Conservation (phyloP, 2,888 invertebrate genomes). For the Sericinus montela region DNA sequence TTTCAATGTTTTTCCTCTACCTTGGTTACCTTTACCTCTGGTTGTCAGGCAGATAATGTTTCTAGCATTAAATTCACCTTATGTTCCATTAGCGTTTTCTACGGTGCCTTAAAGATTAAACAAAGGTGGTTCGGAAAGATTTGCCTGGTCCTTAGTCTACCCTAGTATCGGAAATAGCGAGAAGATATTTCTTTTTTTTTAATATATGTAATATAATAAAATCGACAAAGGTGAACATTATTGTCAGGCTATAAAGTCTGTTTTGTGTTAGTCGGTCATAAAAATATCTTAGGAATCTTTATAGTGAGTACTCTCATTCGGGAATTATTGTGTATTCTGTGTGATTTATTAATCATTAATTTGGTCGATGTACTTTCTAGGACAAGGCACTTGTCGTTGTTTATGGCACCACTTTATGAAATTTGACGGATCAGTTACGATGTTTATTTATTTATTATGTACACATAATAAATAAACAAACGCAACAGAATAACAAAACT, state of each 20-base stretch:
- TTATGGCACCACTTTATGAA: not conserved
- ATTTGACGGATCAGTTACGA: not conserved
- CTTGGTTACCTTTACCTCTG: too few species aligned
- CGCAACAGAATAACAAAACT: too few species aligned
- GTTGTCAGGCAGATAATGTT: too few species aligned
- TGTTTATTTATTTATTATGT: not conserved
- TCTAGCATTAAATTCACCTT: too few species aligned
- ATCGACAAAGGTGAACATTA: not conserved
- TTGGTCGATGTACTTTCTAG: not conserved
- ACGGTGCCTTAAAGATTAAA: too few species aligned
- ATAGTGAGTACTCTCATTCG: not conserved
- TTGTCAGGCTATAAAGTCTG: not conserved
- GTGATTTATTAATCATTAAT: conserved; percentile 8
- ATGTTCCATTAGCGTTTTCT: too few species aligned
- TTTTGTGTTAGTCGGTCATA: not conserved
- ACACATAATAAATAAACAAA: not conserved
- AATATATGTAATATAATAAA: too few species aligned
- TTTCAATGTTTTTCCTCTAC: too few species aligned
- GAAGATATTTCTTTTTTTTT: too few species aligned
- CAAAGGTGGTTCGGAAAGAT: too few species aligned
- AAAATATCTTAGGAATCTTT: not conserved
- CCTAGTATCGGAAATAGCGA: too few species aligned
- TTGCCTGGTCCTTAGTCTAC: too few species aligned
- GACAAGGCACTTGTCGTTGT: not conserved
- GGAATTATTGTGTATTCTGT: conserved; percentile 7